Percentiles rank a stretch among this genome's conserved stretches.
Conservation (phyloP, 2,113 vertebrate genomes). For the Cryptotis parvus region DNA sequence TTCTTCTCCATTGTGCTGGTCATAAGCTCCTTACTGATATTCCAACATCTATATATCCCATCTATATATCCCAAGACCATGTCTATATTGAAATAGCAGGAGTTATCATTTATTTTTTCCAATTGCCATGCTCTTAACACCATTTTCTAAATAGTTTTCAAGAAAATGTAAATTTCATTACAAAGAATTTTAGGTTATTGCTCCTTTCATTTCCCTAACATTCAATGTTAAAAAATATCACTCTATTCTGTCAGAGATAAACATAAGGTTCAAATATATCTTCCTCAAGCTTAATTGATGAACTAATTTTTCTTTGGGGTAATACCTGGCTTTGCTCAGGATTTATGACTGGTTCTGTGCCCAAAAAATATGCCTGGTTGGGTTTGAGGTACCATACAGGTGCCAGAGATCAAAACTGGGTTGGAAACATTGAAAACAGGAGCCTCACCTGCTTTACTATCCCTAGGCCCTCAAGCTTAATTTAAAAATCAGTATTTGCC, state of each 20-base stretch:
- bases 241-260: not conserved
- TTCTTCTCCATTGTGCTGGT: not conserved
- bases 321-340: no score
- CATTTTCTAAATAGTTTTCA: not conserved
- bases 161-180: not conserved
- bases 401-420: no score
- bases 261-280: not conserved
- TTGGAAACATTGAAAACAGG: no score
- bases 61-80: not conserved
- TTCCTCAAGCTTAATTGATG: conserved; percentile 22
- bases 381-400: no score
- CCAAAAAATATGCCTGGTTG: no score
- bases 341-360: no score
- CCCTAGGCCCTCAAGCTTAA: no score
- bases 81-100: not conserved
- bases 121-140: not conserved
- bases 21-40: not conserved
- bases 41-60: not conserved
- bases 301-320: not conserved
- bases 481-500: conserved; percentile 28
- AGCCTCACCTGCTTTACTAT: no score
- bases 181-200: conserved; percentile 7
- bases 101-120: not conserved
- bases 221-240: not conserved
- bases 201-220: conserved; percentile 9